Evolutionary conservation across 2,888 invertebrate species (phyloP), one percentile per base, ranked within the genome.

Genomic region (Rhogogaster chlorosoma): DNA sequence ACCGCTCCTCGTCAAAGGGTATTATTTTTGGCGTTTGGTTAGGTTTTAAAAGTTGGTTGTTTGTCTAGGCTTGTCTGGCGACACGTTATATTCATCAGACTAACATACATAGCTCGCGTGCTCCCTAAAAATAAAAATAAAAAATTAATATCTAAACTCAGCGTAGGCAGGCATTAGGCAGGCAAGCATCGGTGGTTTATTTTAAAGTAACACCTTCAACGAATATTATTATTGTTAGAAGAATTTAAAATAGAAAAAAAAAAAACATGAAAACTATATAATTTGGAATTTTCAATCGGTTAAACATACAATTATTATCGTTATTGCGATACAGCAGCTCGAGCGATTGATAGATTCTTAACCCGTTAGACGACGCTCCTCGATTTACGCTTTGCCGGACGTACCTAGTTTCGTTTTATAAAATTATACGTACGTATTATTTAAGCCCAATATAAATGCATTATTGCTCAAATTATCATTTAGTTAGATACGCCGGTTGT

Each of bases 331-430:
- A 29, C 29, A 12, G 12, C 9, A 64, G 5, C 64, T 29, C 26
- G 29, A n/a, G n/a, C n/a, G n/a, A n/a, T n/a, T 22, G 64, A 67
- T 32, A 29, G 7, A 26, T 29, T 26, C 75, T 45, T 42, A 45
- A n/a, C 12, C 26, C 83, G 75, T 87, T 86, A 77, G 61, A 26
- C 53, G 29, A 75, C 42, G 71, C 36, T 45, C 18, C 49, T 38
- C 26, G 87, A 87, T 88, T 89, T 86, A 85, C 70, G 86, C 87
- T 87, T 86, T 86, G 86, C 87, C 89, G 88, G 87, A 86, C 86
- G 87, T 86, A 71, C 85, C 84, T 84, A 85, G 22, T 36, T 77
- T 77, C n/a, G 84, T 87, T 86, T 88, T 87, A 87, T 85, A 87
- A 88, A 89, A 87, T 86, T 86, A 87, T 87, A 53, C n/a, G 7